Evolutionary conservation across 1,140 invertebrate genomes (phyloP).

Genomic region (Sitobion miscanthi): DNA sequence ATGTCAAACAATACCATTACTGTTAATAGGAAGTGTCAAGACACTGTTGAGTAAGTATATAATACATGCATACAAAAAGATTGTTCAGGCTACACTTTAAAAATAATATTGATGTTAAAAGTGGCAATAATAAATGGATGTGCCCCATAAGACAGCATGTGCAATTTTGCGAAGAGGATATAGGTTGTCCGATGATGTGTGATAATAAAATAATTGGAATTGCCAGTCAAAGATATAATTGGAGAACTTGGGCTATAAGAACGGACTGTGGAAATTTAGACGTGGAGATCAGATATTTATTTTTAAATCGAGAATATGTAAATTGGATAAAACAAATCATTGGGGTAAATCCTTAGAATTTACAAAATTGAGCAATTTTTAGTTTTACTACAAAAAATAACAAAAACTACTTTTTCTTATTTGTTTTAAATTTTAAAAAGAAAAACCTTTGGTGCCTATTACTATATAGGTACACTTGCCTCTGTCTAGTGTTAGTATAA

Average conservation of each 20-base stretch:
- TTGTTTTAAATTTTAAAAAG: neutral
- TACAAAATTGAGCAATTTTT: neutral
- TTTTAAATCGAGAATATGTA: neutral
- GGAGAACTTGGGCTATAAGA: neutral
- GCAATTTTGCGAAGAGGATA: conserved; percentile 47
- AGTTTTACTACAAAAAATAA: neutral
- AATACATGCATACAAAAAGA: neutral
- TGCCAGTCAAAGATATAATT: conserved; percentile 38
- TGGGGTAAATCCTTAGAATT: neutral
- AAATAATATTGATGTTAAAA: neutral
- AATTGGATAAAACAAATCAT: conserved; percentile 24
- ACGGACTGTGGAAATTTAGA: conserved; percentile 41
- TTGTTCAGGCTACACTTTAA: neutral
- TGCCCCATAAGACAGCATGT: neutral
- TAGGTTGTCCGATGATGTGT: conserved; percentile 46
- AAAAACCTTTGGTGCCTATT: neutral
- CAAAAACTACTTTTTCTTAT: neutral
- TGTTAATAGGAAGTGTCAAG: neutral
- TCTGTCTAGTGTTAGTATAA: conserved; percentile 25
- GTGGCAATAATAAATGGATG: neutral
- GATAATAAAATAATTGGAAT: conserved; percentile 33
- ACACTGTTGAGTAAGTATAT: neutral
- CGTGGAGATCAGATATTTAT: conserved; percentile 17
- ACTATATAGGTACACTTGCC: neutral
- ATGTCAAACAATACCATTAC: conserved; percentile 10